Base-by-base conservation (phyloP, 1,140 invertebrate species). In the Holcopasites calliopsidis region DNA sequence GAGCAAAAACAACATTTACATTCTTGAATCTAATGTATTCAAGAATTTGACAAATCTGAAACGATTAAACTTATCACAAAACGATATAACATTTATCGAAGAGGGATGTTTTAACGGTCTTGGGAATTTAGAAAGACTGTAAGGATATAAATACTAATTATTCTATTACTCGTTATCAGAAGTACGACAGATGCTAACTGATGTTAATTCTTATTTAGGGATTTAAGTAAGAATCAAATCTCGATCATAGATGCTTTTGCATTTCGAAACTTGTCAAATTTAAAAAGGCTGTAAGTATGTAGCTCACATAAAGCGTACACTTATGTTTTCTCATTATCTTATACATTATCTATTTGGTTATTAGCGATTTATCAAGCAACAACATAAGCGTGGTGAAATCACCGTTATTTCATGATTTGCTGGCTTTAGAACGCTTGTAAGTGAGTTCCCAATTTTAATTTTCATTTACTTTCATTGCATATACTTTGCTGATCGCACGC, bases 191-290 rank as follows among this genome's bases (percentile, higher is more conserved):
- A n/a, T n/a, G n/a, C n/a, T n/a, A n/a, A 44, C 40, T 58, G 13
- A 57, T 61, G 28, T 52, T 55, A 47, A 35, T 66, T 92, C 47
- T 62, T 62, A 62, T 62, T 62, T 88, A 96, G 95, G 83, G 95
- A 96, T 89, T 92, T 97, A 58, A 96, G 95, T 84, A 93, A 94
- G 85, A 98, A 98, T 88, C 93, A 94, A 79, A 96, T 98, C 87
- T 92, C 92, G 16, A 88, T 92, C 31, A 94, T 98, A 77, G 93
- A 95, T 87, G 92, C 93, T n/a, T 93, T 95, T 88, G 94, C 95
- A 55, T 97, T 96, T 83, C 92, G 92, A 80, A 94, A 94, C 85
- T 92, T 95, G 76, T 93, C 92, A 40, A 93, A 93, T 70, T 89
- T 96, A n/a, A 94, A 94, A 86, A 93, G 93, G 76, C 91, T 96